phyloP scores from a whole-genome alignment of 2,113 vertebrate species.

The Tylochromis polylepis region DNA sequence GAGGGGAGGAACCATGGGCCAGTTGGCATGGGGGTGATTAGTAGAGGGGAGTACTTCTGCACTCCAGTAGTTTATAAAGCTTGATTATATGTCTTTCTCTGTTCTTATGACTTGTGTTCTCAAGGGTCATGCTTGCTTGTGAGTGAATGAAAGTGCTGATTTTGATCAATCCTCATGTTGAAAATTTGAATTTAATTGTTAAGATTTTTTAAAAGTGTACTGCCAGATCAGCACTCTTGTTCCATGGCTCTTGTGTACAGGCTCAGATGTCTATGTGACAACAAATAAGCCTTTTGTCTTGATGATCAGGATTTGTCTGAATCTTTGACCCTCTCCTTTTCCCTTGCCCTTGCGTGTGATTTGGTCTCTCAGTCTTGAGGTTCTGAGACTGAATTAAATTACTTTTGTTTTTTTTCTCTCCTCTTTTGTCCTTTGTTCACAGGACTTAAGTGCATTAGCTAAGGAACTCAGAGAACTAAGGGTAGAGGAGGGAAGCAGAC shows the following conservation, averaged over 20 bases:
- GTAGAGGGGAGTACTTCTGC: neutral
- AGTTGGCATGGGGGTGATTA: constrained; percentile 44
- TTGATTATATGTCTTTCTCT: neutral
- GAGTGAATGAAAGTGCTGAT: constrained; percentile 18
- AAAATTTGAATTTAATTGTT: neutral
- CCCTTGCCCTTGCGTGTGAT: neutral
- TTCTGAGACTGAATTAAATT: neutral
- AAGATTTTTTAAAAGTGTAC: neutral
- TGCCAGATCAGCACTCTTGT: constrained; percentile 35
- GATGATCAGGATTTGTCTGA: constrained; percentile 7
- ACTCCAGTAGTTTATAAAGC: neutral
- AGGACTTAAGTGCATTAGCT: constrained; percentile 94
- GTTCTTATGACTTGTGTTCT: neutral
- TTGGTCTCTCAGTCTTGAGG: neutral
- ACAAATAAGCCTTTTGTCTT: neutral
- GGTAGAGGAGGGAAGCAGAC: constrained; percentile 89
- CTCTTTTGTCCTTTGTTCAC: neutral
- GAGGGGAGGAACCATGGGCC: neutral
- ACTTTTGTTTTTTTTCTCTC: neutral
- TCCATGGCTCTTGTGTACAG: neutral
- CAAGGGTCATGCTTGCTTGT: neutral
- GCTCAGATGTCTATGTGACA: neutral
- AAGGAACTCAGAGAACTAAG: constrained; percentile 93
- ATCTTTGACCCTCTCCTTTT: neutral
- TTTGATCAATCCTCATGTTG: neutral